Conservation (phyloP, 2,113 vertebrate genomes). For the Tautogolabrus adspersus region DNA sequence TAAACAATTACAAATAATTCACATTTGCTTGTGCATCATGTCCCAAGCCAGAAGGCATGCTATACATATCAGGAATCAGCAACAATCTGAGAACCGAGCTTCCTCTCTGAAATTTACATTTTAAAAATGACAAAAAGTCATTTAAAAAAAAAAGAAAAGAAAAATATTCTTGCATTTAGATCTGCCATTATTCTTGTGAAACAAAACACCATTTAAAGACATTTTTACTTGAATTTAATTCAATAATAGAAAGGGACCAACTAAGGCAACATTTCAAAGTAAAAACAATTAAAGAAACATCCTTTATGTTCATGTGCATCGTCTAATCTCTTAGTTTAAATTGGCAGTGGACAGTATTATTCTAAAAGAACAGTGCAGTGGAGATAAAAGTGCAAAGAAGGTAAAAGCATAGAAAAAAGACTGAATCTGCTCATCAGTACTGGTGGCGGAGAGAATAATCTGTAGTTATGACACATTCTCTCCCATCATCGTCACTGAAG, state of each 20-base stretch:
- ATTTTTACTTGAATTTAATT: too few relatives aligned
- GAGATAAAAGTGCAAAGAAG: slow-evolving; percentile 43
- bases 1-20: too few relatives aligned
- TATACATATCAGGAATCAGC: too few relatives aligned
- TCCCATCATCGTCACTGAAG: slow-evolving; percentile 54
- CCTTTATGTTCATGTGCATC: background rate
- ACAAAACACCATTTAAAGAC: too few relatives aligned
- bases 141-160: too few relatives aligned
- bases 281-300: background rate
- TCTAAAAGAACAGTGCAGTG: slow-evolving; percentile 5
- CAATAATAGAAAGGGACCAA: background rate
- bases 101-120: too few relatives aligned
- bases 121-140: too few relatives aligned
- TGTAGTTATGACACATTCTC: slow-evolving; percentile 71
- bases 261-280: slow-evolving; percentile 16
- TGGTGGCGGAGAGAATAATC: slow-evolving; percentile 58
- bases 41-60: too few relatives aligned
- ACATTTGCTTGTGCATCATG: too few relatives aligned
- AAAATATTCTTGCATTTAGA: too few relatives aligned
- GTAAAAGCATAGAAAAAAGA: slow-evolving; percentile 22
- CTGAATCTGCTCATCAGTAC: slow-evolving; percentile 51
- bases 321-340: slow-evolving; percentile 1
- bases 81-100: too few relatives aligned
- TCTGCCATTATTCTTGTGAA: too few relatives aligned
- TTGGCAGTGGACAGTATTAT: slow-evolving; percentile 5